Conservation (phyloP, 2,888 invertebrate genomes). For the Dasypogon diadema region DNA sequence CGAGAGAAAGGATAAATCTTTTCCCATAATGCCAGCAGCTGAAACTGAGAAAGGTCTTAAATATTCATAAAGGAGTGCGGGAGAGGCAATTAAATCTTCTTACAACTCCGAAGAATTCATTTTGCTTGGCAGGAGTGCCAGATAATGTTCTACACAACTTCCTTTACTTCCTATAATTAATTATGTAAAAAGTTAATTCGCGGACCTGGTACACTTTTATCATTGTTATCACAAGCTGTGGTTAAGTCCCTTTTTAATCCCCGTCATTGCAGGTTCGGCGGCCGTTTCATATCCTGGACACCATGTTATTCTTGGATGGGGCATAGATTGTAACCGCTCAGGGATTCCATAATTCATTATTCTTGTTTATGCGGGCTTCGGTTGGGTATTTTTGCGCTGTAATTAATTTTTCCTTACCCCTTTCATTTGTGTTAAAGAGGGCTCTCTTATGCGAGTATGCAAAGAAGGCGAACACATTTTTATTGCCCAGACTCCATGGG, state of each 20-base stretch:
- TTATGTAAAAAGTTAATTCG: constrained; percentile 47
- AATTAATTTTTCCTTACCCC: constrained; percentile 43
- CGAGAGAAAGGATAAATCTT: constrained; percentile 41
- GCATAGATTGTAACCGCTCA: background rate
- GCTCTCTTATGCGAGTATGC: background rate
- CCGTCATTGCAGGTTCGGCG: constrained; percentile 23
- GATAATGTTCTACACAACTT: constrained; percentile 42
- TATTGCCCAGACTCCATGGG: constrained; percentile 16
- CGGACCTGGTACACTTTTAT: constrained; percentile 40
- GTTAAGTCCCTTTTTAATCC: constrained; percentile 45
- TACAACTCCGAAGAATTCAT: constrained; percentile 23
- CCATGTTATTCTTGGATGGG: constrained; percentile 23
- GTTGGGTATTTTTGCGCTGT: background rate
- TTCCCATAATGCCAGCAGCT: constrained; percentile 22
- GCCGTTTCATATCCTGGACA: constrained; percentile 42
- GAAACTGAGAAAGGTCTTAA: constrained; percentile 42
- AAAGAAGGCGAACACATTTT: constrained; percentile 2
- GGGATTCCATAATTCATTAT: constrained; percentile 41
- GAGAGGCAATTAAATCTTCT: constrained; percentile 52
- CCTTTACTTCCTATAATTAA: constrained; percentile 41
- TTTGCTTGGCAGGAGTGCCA: constrained; percentile 14
- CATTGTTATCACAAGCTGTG: constrained; percentile 48
- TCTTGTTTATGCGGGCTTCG: constrained; percentile 29
- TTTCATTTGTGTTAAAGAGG: background rate
- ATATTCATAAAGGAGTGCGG: constrained; percentile 39